These are phyloP conservation scores for Caloenas nicobarica DNA, from an alignment of 2,113 vertebrate species.

Conservation along the genomic window DNA sequence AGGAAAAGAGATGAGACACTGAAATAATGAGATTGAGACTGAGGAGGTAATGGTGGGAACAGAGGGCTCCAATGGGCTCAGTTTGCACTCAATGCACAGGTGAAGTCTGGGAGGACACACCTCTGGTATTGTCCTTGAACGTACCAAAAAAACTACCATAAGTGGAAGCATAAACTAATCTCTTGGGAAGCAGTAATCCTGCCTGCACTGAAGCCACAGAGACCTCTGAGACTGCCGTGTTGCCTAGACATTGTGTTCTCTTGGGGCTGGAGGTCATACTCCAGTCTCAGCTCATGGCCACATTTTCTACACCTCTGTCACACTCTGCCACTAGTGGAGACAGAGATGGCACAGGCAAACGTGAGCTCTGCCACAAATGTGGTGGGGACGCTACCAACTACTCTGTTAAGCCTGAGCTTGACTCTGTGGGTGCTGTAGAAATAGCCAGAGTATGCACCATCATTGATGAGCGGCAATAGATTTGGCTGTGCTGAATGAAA, in stretches of 20 bases:
- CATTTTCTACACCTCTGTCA: not conserved
- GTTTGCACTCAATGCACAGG: not conserved
- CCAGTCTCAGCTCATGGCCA: too few species aligned
- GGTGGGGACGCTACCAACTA: fast-evolving
- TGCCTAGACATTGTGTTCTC: fast-evolving
- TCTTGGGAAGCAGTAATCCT: not conserved
- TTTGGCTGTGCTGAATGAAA: not conserved
- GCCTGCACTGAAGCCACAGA: not conserved
- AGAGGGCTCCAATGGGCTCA: not conserved
- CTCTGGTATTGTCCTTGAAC: not conserved
- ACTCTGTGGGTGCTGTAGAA: fast-evolving
- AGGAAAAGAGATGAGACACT: not conserved
- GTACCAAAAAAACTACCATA: not conserved
- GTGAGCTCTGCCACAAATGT: not conserved
- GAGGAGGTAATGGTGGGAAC: not conserved
- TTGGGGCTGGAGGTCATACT: not conserved
- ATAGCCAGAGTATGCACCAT: not conserved
- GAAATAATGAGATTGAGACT: not conserved
- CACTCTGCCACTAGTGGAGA: fast-evolving
- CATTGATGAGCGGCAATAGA: not conserved
- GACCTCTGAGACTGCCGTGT: not conserved
- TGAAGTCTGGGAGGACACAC: not conserved
- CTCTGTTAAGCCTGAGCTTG: not conserved
- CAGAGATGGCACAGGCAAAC: not conserved
- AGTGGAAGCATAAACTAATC: not conserved